A percentile compares a stretch with the other conserved stretches of the same genome.
Conservation (phyloP, 2,797 vertebrate genomes). For the Harpagifer antarcticus region DNA sequence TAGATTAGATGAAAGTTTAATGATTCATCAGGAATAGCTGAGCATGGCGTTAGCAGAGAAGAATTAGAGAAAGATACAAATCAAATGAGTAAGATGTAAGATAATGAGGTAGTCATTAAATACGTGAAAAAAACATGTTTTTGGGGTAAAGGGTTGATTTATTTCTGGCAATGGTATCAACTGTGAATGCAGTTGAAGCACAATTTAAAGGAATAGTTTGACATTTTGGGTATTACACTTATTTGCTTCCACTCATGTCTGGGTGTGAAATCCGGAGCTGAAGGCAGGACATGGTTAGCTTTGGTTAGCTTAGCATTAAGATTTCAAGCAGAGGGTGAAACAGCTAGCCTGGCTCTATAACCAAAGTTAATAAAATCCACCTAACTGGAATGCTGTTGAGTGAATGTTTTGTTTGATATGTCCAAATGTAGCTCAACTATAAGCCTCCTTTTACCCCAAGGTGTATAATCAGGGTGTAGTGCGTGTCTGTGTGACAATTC, state of each 20-base stretch:
- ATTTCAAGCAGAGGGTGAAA: neutral
- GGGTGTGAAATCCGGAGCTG: neutral
- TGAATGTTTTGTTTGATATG: no score
- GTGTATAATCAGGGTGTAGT: no score
- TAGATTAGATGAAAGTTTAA: conserved; percentile 47
- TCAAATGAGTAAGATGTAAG: neutral
- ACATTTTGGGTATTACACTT: no score
- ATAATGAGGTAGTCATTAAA: neutral
- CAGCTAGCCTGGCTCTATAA: neutral
- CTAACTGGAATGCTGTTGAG: no score
- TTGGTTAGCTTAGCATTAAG: neutral
- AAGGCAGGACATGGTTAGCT: neutral
- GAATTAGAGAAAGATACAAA: neutral
- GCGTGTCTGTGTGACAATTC: no score
- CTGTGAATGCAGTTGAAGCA: neutral
- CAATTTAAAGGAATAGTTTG: neutral
- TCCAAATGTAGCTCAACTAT: no score
- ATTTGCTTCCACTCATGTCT: neutral
- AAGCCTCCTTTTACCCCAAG: no score
- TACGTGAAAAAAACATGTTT: neutral
- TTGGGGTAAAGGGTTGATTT: no score
- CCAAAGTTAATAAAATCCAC: no score
- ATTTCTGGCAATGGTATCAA: no score
- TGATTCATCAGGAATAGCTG: conserved; percentile 27
- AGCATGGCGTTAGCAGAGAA: neutral